Evolutionary conservation across 37 sponge, comb jelly and placozoan genomes (phyloP).

Genomic region (Diacarnus erythraeanus): DNA sequence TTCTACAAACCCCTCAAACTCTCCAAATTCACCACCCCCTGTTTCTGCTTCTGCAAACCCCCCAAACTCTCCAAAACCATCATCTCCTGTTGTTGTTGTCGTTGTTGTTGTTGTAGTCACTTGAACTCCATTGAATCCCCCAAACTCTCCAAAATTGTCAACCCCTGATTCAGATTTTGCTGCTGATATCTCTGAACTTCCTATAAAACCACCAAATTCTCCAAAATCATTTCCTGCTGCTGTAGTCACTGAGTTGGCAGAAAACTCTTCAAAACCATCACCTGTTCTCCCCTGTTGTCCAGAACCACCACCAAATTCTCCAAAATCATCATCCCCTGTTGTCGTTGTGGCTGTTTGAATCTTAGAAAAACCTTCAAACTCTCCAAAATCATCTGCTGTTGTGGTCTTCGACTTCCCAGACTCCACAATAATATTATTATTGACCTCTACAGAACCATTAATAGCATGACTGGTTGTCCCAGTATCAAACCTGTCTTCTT

Average conservation of each 20-base stretch:
- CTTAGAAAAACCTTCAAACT: constrained; percentile 33
- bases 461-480: neutral
- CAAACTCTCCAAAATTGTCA: constrained; percentile 11
- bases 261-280: constrained; percentile 20
- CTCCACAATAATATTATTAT: too few relatives aligned
- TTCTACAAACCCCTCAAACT: neutral
- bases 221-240: constrained; percentile 28
- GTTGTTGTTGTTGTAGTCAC: neutral
- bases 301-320: constrained; percentile 21
- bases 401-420: neutral
- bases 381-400: constrained; percentile 22
- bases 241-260: neutral
- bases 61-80: constrained; percentile 35
- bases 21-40: constrained; percentile 3
- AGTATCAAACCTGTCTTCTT: neutral
- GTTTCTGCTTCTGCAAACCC: neutral
- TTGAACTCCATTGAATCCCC: neutral
- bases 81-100: neutral
- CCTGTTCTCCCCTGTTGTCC: neutral
- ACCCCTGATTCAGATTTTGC: neutral
- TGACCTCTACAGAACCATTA: neutral
- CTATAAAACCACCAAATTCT: constrained; percentile 16
- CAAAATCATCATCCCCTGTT: constrained; percentile 44
- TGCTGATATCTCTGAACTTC: neutral
- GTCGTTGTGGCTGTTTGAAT: neutral